Evolutionary conservation across 2,888 invertebrate genomes (phyloP), one percentile per base, ranked within the genome.

Genomic region (Kuschelorhynchus macadamiae): DNA sequence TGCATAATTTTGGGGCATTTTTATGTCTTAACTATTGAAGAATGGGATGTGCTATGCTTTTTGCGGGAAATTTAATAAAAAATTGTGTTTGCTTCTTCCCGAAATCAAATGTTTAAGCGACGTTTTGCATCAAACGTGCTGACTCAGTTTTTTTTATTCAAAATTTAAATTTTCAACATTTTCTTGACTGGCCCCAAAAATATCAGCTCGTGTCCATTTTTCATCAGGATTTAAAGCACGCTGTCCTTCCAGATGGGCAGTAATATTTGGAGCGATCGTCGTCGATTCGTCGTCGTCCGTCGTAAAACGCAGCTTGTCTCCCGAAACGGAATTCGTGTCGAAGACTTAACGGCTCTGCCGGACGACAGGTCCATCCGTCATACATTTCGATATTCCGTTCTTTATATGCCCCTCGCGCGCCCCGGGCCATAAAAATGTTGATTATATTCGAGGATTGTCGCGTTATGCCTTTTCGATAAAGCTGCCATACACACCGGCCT

Each of bases 251-350:
- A 65, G 65, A 65, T 65, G 50, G 65, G 50, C 46, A 59, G 44
- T 66, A 65, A 50, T 44, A 44, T 53, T 21, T 25, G 33, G 50
- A 25, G 32, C 50, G 50, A 30, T 52, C 62, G 52, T 36, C 46
- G 36, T 33, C 33, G 21, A 41, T 55, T 12, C 55, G 12, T 41
- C 53, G 46, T 66, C 66, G 33, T 66, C 59, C 53, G 46, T 66
- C 66, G 33, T 66, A 66, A 66, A 66, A 66, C 66, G 66, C 66
- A 66, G 66, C 50, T 59, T 66, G 66, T 66, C 66, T 49, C 39
- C 52, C 57, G 36, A 59, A 66, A 66, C 59, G 66, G 59, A 32
- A 56, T 57, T 36, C 65, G 65, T 65, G 65, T 65, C 49, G 65
- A 42, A 57, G 65, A 44, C 57, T 66, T 66, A 66, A 62, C 62